Conservation (phyloP, 2,113 vertebrate species). For the Tragelaphus scriptus region DNA sequence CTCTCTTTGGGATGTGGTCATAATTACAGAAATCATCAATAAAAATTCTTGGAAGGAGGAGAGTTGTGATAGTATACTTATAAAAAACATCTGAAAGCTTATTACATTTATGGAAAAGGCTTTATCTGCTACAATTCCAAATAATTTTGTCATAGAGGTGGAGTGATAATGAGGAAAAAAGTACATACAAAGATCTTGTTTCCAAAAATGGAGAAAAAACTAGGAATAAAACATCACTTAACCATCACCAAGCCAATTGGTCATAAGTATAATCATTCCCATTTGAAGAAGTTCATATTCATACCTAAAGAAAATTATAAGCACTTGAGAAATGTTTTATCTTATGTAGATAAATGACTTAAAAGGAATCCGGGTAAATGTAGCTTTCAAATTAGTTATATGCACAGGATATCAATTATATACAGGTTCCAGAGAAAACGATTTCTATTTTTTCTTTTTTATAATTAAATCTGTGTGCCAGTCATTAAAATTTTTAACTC, state of each 20-base stretch:
- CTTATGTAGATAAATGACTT: background rate
- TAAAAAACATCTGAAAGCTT: conserved; percentile 22
- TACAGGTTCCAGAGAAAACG: background rate
- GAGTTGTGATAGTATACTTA: background rate
- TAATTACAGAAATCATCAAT: background rate
- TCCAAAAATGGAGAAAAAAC: background rate
- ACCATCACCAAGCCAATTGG: background rate
- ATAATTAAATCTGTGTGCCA: background rate
- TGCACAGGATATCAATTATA: background rate
- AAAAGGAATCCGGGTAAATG: background rate
- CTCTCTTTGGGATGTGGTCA: background rate
- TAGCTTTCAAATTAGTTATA: background rate
- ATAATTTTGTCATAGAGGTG: background rate
- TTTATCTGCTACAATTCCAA: background rate
- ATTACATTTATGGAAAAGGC: background rate
- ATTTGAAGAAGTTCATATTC: background rate
- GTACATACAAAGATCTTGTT: conserved; percentile 29
- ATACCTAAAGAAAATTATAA: background rate
- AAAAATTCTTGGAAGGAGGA: background rate
- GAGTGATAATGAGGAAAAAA: conserved; percentile 20
- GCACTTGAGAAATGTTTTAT: background rate
- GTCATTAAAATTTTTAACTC: background rate
- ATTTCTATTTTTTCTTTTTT: background rate
- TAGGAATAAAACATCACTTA: background rate
- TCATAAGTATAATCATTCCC: background rate